Evolutionary conservation across 2,888 invertebrate genomes (phyloP).

Genomic region (Amorpha juglandis): DNA sequence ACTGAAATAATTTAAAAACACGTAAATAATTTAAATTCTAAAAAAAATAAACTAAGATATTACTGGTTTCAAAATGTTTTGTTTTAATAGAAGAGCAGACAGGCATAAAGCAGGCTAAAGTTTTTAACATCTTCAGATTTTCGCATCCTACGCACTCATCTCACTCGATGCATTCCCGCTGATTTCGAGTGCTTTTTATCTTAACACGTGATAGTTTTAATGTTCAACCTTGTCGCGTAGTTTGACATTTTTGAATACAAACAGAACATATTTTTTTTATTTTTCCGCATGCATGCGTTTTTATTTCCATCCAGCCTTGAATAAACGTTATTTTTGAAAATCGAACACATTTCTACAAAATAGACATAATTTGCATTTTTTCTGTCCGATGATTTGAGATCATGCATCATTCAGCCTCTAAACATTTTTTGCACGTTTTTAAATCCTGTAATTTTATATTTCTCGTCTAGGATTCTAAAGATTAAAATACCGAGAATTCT

Average conservation of each 20-base stretch:
- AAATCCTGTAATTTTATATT: background rate
- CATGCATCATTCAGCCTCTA: too few species aligned
- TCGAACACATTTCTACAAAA: background rate
- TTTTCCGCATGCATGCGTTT: background rate
- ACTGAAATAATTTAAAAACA: background rate
- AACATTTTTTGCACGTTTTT: background rate
- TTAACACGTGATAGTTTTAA: constrained; percentile 17
- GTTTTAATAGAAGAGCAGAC: background rate
- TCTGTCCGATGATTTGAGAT: too few species aligned
- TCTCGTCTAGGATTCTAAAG: too few species aligned
- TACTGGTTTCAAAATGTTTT: background rate
- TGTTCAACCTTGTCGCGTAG: constrained; percentile 8
- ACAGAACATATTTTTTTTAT: background rate
- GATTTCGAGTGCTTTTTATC: constrained; percentile 21
- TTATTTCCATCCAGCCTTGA: constrained; percentile 5
- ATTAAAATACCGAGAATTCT: background rate
- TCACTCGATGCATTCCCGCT: constrained; percentile 14
- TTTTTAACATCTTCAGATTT: constrained; percentile 5
- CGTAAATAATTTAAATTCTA: too few species aligned
- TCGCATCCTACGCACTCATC: constrained; percentile 17
- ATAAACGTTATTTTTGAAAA: background rate
- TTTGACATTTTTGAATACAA: constrained; percentile 12
- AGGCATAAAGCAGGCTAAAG: background rate
- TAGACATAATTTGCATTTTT: too few species aligned
- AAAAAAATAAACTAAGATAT: background rate